These are phyloP conservation scores for Eupithecia pulchellata DNA, from an alignment of 2,888 invertebrate genomes.

Conservation along the genomic window DNA sequence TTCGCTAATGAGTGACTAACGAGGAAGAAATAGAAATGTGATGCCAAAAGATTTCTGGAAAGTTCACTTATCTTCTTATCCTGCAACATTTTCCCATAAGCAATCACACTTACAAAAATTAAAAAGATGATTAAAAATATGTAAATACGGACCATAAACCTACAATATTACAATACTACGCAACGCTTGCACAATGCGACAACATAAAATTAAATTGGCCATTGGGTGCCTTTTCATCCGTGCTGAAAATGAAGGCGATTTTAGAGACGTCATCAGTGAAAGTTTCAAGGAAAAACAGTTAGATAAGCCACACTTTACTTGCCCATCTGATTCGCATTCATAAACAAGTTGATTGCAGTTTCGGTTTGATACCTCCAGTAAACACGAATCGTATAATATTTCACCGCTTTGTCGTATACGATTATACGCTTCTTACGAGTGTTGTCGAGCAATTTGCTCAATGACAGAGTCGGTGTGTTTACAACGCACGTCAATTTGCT, in stretches of 20 bases:
- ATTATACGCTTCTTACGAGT: not conserved
- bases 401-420: not conserved
- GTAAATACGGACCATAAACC: not conserved
- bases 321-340: constrained; percentile 1
- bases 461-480: constrained; percentile 50
- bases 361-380: not conserved
- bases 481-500: constrained; percentile 56
- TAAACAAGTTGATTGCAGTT: constrained; percentile 9
- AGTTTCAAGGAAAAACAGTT: constrained; percentile 13
- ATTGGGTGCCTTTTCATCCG: not conserved
- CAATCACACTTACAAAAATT: not conserved
- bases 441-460: constrained; percentile 38
- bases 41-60: constrained; percentile 44
- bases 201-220: constrained; percentile 4
- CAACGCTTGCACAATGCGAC: not conserved
- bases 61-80: too few species aligned
- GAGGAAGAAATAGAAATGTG: constrained; percentile 46
- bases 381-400: constrained; percentile 7
- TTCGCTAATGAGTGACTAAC: constrained; percentile 63
- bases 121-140: not conserved
- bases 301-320: not conserved
- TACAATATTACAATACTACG: not conserved
- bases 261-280: constrained; percentile 7
- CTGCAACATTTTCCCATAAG: too few species aligned
- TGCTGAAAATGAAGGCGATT: constrained; percentile 8